Conservation (phyloP, 1,140 invertebrate species). For the Lepidurus packardi region DNA sequence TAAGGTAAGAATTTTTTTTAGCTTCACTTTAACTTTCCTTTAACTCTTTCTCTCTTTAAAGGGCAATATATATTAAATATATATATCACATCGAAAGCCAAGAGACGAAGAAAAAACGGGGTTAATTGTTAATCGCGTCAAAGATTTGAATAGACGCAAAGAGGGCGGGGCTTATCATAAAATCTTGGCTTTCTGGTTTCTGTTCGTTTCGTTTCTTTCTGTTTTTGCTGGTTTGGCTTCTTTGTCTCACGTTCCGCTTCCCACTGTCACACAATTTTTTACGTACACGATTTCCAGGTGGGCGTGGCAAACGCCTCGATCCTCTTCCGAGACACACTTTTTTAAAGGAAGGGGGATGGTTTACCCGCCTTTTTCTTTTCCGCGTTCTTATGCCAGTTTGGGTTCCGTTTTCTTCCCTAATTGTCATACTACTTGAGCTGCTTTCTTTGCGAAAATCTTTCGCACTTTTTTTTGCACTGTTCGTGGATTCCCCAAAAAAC, state of each 20-base stretch:
- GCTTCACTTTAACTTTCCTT: neutral
- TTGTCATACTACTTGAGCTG: neutral
- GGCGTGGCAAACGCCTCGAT: neutral
- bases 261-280: neutral
- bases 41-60: neutral
- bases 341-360: neutral
- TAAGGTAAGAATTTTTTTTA: neutral
- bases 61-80: neutral
- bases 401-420: neutral
- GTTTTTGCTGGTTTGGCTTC: neutral
- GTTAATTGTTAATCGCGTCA: neutral
- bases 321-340: neutral
- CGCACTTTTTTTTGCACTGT: conserved; percentile 5
- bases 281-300: neutral
- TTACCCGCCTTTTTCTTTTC: neutral
- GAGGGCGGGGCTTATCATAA: neutral
- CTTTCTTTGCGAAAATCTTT: neutral
- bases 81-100: conserved; percentile 6
- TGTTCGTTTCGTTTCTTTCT: too few relatives aligned
- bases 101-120: neutral
- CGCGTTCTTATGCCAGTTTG: neutral
- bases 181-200: conserved; percentile 9
- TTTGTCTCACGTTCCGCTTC: neutral
- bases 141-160: neutral
- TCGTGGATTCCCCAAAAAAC: neutral